phyloP scores from a whole-genome alignment of 2,113 vertebrate species.

The Brachyhypopomus gauderio region DNA sequence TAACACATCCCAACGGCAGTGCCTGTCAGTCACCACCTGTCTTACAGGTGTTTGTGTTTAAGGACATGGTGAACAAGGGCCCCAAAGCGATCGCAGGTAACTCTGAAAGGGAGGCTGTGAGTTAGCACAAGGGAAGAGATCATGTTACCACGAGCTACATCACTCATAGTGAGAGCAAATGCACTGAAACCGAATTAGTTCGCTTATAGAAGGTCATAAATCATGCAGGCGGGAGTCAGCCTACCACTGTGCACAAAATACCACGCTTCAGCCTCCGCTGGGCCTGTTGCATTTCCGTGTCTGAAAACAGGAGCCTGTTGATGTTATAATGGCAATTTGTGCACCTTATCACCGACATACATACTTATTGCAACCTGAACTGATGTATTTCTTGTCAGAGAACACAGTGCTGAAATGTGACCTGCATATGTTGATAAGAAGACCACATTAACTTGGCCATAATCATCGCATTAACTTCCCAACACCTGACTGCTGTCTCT shows the following conservation, averaged over 20 bases:
- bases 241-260: constrained; percentile 4
- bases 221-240: constrained; percentile 19
- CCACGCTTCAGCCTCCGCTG: neutral
- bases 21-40: constrained; percentile 62
- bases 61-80: constrained; percentile 10
- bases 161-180: constrained; percentile 21
- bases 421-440: neutral
- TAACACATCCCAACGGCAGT: constrained; percentile 69
- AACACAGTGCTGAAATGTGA: neutral
- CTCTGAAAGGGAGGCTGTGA: constrained; percentile 12
- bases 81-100: neutral
- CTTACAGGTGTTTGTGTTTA: constrained; percentile 61
- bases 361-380: neutral
- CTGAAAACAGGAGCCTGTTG: too few species aligned
- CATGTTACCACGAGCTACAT: constrained; percentile 16
- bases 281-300: neutral
- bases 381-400: neutral
- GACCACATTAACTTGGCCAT: constrained; percentile 9
- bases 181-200: constrained; percentile 16
- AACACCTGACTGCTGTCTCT: neutral
- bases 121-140: constrained; percentile 29
- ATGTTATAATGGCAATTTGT: neutral
- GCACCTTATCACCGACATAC: neutral
- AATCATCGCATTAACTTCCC: neutral
- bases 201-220: constrained; percentile 20